Percentiles rank a stretch among this genome's conserved stretches.
These are phyloP conservation scores for Masticophis lateralis DNA, from an alignment of 2,797 vertebrate species.

Conservation along the genomic window DNA sequence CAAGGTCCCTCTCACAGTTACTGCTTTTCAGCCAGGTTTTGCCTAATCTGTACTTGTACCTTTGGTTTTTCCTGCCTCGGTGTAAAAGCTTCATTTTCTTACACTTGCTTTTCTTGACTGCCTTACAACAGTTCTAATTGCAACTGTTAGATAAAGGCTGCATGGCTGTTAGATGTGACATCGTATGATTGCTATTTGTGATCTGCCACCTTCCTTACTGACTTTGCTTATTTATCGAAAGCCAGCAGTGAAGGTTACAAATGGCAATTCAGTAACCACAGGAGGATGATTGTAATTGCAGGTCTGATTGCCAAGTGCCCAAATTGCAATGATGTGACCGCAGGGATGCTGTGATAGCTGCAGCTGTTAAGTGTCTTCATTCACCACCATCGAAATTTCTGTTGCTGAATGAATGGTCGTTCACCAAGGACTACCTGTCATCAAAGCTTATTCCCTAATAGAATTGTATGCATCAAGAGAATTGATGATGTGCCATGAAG, in stretches of 20 bases:
- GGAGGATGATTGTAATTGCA: not conserved
- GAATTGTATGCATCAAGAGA: not conserved
- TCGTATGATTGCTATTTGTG: not conserved
- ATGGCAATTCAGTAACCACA: not conserved
- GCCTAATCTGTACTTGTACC: not conserved
- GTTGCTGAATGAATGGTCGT: not conserved
- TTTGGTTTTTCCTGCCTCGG: not conserved
- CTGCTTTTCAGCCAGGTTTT: not conserved
- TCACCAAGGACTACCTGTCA: not conserved
- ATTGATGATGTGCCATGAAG: not conserved
- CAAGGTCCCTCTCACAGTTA: not conserved
- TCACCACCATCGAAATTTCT: not conserved
- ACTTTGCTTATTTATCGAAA: not conserved
- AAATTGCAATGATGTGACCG: not conserved
- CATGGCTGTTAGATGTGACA: not conserved
- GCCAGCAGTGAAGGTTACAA: not conserved
- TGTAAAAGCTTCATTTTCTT: not conserved
- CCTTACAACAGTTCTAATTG: not conserved
- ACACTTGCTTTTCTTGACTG: not conserved
- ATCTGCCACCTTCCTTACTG: not conserved
- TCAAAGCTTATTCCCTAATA: not conserved
- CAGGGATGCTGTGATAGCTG: not conserved
- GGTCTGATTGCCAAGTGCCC: not conserved
- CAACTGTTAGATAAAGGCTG: not conserved
- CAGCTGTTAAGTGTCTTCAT: not conserved